Evolutionary conservation across 2,888 invertebrate genomes (phyloP).

Genomic region (Lasius fuliginosus): DNA sequence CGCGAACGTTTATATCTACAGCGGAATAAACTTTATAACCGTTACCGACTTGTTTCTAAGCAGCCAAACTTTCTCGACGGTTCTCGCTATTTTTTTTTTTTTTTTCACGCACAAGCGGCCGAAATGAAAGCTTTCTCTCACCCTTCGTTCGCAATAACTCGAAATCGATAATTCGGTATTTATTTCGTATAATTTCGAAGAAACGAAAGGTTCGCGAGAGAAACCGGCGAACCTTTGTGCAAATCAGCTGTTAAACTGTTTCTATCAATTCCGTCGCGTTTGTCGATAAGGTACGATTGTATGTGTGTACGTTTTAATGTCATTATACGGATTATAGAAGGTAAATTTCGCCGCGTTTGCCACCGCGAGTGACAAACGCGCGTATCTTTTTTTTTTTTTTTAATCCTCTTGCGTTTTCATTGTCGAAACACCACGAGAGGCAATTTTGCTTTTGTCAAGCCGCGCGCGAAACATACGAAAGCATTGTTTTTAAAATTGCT

Average conservation of each 20-base stretch:
- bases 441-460: constrained; percentile 39
- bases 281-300: not conserved
- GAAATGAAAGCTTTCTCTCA: not conserved
- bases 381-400: constrained; percentile 9
- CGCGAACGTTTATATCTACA: constrained; percentile 8
- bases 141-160: not conserved
- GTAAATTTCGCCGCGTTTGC: constrained; percentile 22
- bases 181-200: not conserved
- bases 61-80: constrained; percentile 2
- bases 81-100: not conserved
- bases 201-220: not conserved
- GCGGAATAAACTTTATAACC: constrained; percentile 40
- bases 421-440: constrained; percentile 7
- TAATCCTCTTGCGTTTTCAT: constrained; percentile 21
- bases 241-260: not conserved
- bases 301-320: constrained; percentile 3
- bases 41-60: constrained; percentile 31
- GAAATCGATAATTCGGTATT: constrained; percentile 5
- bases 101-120: not conserved
- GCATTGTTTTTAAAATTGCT: constrained; percentile 39
- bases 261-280: not conserved
- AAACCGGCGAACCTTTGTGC: not conserved
- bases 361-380: constrained; percentile 10
- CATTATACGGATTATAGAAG: constrained; percentile 7
- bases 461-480: constrained; percentile 16